Evolutionary conservation across 2,888 invertebrate species (phyloP).

Genomic region (Aradus depressus): DNA sequence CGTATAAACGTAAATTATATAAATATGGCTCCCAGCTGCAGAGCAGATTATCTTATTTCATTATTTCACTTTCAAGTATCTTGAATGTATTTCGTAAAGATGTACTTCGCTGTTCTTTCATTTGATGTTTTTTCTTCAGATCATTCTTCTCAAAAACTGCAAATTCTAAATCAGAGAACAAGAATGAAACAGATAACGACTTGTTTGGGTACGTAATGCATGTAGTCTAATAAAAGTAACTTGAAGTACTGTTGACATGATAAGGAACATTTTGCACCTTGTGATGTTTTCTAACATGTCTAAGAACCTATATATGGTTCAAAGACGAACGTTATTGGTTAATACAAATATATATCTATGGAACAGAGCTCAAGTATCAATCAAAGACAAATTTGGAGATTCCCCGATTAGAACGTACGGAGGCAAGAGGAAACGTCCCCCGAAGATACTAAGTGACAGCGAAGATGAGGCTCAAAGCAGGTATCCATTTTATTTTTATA

Average conservation of each 20-base stretch:
- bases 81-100: too few relatives aligned
- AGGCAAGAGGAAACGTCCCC: conserved; percentile 27
- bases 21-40: too few relatives aligned
- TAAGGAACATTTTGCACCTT: too few relatives aligned
- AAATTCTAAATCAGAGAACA: conserved; percentile 29
- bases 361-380: conserved; percentile 6
- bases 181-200: conserved; percentile 24
- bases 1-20: too few relatives aligned
- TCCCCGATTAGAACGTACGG: conserved; percentile 21
- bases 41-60: too few relatives aligned
- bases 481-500: conserved; percentile 2
- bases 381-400: conserved; percentile 10
- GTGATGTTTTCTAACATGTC: neutral
- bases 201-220: neutral
- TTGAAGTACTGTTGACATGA: too few relatives aligned
- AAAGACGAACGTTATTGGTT: too few relatives aligned
- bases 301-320: too few relatives aligned
- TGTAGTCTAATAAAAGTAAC: too few relatives aligned
- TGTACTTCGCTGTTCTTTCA: too few relatives aligned
- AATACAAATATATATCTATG: conserved; percentile 10
- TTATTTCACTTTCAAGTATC: too few relatives aligned
- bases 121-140: too few relatives aligned
- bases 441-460: conserved; percentile 29
- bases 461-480: conserved; percentile 27
- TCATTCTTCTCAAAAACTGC: conserved; percentile 38